phyloP scores from a whole-genome alignment of 2,888 invertebrate species.

The Apamea crenata region DNA sequence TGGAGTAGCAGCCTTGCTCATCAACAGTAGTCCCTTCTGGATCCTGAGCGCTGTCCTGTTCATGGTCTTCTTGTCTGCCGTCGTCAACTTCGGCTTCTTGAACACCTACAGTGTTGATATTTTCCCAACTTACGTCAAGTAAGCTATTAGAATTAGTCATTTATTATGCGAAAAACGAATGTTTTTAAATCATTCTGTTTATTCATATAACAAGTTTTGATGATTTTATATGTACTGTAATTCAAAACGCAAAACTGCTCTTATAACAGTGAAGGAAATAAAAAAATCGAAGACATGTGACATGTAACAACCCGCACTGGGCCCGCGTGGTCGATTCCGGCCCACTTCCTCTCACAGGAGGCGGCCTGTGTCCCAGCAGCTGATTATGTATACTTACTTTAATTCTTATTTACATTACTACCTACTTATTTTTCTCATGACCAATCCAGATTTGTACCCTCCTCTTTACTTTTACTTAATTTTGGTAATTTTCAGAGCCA shows the following conservation, averaged over 20 bases:
- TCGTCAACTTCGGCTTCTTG: conserved; percentile 83
- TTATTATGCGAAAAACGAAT: not conserved
- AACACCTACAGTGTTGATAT: conserved; percentile 83
- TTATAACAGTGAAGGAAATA: no score
- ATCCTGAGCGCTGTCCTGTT: conserved; percentile 77
- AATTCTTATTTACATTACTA: not conserved
- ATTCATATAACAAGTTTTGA: not conserved
- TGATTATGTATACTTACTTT: no score
- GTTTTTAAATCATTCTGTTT: not conserved
- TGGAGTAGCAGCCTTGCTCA: conserved; percentile 74
- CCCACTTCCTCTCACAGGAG: no score
- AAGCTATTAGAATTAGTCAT: conserved; percentile 52
- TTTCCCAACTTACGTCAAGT: conserved; percentile 88
- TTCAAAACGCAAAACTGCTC: not conserved
- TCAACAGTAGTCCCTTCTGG: conserved; percentile 77
- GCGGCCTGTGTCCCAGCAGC: no score
- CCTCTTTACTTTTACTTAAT: no score
- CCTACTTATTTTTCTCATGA: not conserved
- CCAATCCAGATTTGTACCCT: no score
- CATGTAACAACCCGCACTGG: no score
- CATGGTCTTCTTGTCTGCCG: conserved; percentile 75
- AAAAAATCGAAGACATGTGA: no score
- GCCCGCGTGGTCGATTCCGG: no score
- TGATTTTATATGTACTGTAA: no score
- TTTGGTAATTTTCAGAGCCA: conserved; percentile 82